A percentile compares a stretch with the other conserved stretches of the same genome.
These are phyloP conservation scores for Tromatobia lineatoria DNA, from an alignment of 2,888 invertebrate species.

Conservation along the genomic window DNA sequence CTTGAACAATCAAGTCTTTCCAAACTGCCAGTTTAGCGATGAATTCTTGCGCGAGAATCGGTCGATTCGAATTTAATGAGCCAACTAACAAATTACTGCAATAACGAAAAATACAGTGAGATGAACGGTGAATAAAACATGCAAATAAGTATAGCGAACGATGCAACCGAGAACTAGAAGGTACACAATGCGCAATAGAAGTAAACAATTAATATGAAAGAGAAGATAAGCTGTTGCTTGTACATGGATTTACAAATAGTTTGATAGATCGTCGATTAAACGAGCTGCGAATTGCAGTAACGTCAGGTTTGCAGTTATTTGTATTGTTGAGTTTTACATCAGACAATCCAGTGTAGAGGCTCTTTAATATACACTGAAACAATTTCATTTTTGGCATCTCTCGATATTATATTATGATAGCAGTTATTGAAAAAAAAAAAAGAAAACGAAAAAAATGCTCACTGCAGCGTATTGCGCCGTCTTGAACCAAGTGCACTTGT, in stretches of 20 bases:
- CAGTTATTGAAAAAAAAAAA: slow-evolving; percentile 45
- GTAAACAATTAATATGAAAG: background rate
- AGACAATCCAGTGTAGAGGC: slow-evolving; percentile 50
- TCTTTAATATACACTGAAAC: slow-evolving; percentile 36
- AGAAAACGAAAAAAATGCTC: slow-evolving; percentile 67
- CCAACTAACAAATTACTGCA: slow-evolving; percentile 40
- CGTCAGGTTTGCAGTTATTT: slow-evolving; percentile 3
- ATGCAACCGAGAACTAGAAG: slow-evolving; percentile 35
- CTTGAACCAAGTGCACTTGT: slow-evolving; percentile 84
- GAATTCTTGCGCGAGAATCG: slow-evolving; percentile 27
- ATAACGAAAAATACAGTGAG: slow-evolving; percentile 5
- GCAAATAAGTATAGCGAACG: background rate
- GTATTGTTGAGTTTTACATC: slow-evolving; percentile 31
- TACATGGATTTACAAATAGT: slow-evolving; percentile 42
- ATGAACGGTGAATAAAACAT: slow-evolving; percentile 15
- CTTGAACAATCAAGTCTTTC: slow-evolving; percentile 71
- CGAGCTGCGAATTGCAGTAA: background rate
- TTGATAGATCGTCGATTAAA: background rate
- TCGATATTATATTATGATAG: slow-evolving; percentile 39
- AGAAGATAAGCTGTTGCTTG: slow-evolving; percentile 33
- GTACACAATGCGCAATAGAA: slow-evolving; percentile 47
- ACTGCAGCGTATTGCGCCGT: slow-evolving; percentile 79
- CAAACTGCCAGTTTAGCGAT: slow-evolving; percentile 70
- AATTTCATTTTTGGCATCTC: slow-evolving; percentile 32
- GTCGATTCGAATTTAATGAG: slow-evolving; percentile 11